Base-by-base conservation (phyloP, 2,888 invertebrate genomes). In the Adelphocoris suturalis region DNA sequence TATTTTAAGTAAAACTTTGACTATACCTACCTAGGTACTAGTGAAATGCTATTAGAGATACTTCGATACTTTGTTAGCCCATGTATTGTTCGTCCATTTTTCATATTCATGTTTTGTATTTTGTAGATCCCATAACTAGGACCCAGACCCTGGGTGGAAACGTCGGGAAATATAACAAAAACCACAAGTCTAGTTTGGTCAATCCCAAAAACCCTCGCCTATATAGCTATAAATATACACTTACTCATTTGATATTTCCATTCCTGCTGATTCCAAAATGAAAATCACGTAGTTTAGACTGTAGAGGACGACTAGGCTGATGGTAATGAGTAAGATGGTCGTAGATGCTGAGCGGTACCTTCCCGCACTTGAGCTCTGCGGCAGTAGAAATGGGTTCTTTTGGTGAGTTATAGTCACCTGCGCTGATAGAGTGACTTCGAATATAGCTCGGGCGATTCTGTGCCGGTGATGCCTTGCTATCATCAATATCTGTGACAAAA, bases 341-440 rank as follows among this genome's bases (percentile, higher is more conserved):
- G 95, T 94, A 13, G 96, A 93, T 12, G 96, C 96, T 91, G 95
- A 94, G 14, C 95, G 94, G 5, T 94, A 94, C 61, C 94, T 93
- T 91, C 94, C 94, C 91, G 94, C 94, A 61, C 94, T 94, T 90
- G 90, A 93, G 92, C 90, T 89, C 46, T 91, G 91, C n/a, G 92
- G 92, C 61, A 92, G 91, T 84, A 92, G 91, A 93, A 97, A 96
- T 12, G 97, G 97, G 92, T 97, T 97, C 91, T 96, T 94, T 93
- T 97, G 97, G 92, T 97, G 97, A 0, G 97, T 97, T 92, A 97
- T 96, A 84, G 97, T 96, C 91, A 97, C 97, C 94, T 97, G 97
- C 0, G 97, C 97, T 12, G 97, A 96, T 86, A 97, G 93, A 0
- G 97, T 97, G 75, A 97, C 97, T 94, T 97, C 97, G 93, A 96